Base-by-base conservation (phyloP, 2,113 vertebrate genomes). In the Dinomys branickii region DNA sequence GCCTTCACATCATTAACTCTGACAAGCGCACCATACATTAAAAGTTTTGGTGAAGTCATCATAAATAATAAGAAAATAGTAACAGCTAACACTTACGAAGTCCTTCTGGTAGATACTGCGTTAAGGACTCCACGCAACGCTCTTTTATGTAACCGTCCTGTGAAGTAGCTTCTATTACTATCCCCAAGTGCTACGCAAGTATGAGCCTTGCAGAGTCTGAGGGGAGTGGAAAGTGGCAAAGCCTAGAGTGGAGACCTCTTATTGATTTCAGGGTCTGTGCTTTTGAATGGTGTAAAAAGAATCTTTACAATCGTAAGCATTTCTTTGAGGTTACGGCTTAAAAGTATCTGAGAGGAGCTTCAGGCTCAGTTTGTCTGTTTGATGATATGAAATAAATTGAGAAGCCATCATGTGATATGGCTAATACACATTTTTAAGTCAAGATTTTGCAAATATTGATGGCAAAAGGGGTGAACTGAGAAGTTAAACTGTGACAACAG, bases 371-470 rank as follows among this genome's bases (percentile, higher is more conserved):
- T 20, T 50, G 80, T 85, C 75, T 95, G 87, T 96, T 85, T 85
- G 77, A 87, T 85, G 61, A 84, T 50, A 83, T 54, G 63, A 85
- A 92, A 92, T 58, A 82, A 61, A 91, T 6, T 7, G 73, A 85
- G 90, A 91, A 82, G 69, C 26, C 52, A 69, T 75, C 9, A 5
- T 67, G 38, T 91, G 69, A 65, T 14, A n/a, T 10, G 8, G 65
- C 56, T 85, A 52, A 85, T 71, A 80, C 54, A 65, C 12, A 69
- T 52, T 80, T 54, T 69, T 38, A 85, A 92, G 88, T 85, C 17
- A 56, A 69, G 30, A 20, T 92, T 96, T 87, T 88, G 67, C 35
- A 94, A 88, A 90, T 91, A 96, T 65, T 59, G 86, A 13, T 81
- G 69, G 33, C 44, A 41, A 54, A 22, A 69, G 84, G 11, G 0